Base-by-base conservation (phyloP, 1,140 invertebrate species). In the Wiebesia pumilae region DNA sequence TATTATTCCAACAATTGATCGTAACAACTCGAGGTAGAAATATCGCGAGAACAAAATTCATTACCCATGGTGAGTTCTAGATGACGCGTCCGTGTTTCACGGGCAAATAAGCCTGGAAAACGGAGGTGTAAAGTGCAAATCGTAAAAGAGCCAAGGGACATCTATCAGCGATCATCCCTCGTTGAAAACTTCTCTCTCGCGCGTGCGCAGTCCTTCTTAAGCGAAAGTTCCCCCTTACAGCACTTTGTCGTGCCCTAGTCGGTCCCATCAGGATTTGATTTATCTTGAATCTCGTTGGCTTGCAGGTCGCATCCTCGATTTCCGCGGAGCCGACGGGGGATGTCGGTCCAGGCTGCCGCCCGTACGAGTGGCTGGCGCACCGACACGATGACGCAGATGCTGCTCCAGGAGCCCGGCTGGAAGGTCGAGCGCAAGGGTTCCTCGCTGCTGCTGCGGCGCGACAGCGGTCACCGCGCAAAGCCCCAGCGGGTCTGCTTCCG, bases 331-430 rank as follows among this genome's bases (percentile, higher is more conserved):
- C 65, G 30, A 30, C 27, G 6, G 67, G 30, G 6, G 67, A 16
- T 2, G 7, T 69, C 19, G 33, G 33, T 69, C 67, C 30, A 69
- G 30, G 33, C 67, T 27, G 58, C 58, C 10, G 58, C 27, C 35
- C 35, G 30, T 33, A 35, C 9, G n/a, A 10, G 47, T 24, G 14
- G 54, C 24, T n/a, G 16, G 24, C 54, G 7, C 62, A 0, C 54
- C 9, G 33, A 21, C 24, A 67, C 43, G 75, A 93, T 93, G 92
- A 90, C 90, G 71, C 90, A 89, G 71, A 93, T 92, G 92, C 93
- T 92, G 90, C 86, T 93, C 33, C 93, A 94, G 43, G 93, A 93
- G 67, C 94, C 94, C 0, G 93, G 93, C n/a, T 94, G 94, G 94
- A 94, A 93, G 83, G 84, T 94, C 81, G 94, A 94, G 87, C 90